A percentile compares a stretch with the other conserved stretches of the same genome.
Evolutionary conservation across 2,113 vertebrate species (phyloP).

Genomic region (Paramormyrops kingsleyae): DNA sequence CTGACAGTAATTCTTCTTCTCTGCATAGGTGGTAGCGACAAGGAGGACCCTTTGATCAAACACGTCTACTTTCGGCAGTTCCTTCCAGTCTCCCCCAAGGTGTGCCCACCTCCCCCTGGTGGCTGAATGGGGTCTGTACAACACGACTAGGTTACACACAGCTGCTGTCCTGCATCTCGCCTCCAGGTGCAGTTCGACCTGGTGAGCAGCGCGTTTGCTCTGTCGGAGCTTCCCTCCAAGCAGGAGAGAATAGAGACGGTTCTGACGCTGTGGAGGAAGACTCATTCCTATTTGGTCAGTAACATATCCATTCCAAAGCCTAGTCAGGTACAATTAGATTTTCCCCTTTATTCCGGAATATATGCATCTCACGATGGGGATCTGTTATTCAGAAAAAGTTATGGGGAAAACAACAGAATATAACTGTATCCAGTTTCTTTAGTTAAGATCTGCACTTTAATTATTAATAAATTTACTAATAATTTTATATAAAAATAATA

Average conservation of each 20-base stretch:
- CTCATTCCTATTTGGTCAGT: constrained; percentile 67
- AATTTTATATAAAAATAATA: background rate
- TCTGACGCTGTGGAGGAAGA: constrained; percentile 80
- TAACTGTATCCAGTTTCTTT: background rate
- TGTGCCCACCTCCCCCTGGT: constrained; percentile 31
- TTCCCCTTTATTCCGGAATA: background rate
- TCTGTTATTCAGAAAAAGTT: background rate
- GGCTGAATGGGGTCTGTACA: background rate
- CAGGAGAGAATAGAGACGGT: constrained; percentile 51
- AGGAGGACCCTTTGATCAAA: constrained; percentile 53
- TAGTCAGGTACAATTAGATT: background rate
- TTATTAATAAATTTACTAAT: background rate
- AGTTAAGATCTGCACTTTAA: background rate
- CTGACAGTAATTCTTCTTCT: background rate
- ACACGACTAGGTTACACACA: background rate
- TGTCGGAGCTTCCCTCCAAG: constrained; percentile 64
- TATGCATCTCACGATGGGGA: background rate
- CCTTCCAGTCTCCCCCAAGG: constrained; percentile 80
- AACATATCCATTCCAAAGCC: background rate
- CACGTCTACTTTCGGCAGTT: constrained; percentile 81
- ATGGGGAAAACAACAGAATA: background rate
- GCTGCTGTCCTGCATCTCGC: background rate
- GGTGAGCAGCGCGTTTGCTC: constrained; percentile 69
- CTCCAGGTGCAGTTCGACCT: constrained; percentile 75
- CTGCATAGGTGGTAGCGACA: constrained; percentile 59